These are phyloP conservation scores for Tupaia tana DNA, from an alignment of 2,113 vertebrate species.

Conservation along the genomic window DNA sequence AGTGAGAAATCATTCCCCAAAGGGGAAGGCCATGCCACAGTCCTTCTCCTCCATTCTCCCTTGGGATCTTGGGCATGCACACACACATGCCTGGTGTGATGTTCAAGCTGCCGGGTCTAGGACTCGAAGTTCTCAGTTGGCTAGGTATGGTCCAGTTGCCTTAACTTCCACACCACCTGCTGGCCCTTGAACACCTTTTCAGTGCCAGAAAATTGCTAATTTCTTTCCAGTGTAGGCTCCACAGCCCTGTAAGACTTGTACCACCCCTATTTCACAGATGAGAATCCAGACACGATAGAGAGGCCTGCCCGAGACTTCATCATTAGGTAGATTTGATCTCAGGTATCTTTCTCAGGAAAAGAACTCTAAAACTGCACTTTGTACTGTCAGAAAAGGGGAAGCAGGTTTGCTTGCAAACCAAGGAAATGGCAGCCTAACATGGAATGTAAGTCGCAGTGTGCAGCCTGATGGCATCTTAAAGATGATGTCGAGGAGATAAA, in stretches of 20 bases:
- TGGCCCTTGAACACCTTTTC: not conserved
- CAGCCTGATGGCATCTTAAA: not conserved
- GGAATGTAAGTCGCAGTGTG: not conserved
- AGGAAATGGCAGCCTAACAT: not conserved
- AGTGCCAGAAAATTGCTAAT: not conserved
- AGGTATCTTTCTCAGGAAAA: not conserved
- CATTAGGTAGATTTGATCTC: constrained; percentile 17
- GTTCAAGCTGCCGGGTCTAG: too few relatives aligned
- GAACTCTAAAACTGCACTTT: not conserved
- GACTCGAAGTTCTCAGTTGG: too few relatives aligned
- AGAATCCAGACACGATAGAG: not conserved
- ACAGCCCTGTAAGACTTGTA: not conserved
- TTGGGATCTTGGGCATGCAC: too few relatives aligned
- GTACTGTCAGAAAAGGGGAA: not conserved
- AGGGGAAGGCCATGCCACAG: too few relatives aligned
- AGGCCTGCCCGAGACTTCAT: not conserved
- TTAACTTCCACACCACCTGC: too few relatives aligned
- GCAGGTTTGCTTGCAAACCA: not conserved
- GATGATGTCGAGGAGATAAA: not conserved
- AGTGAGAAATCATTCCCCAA: too few relatives aligned
- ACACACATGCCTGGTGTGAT: too few relatives aligned
- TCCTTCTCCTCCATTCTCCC: too few relatives aligned
- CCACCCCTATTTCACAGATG: not conserved
- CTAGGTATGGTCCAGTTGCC: too few relatives aligned
- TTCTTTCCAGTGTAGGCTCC: not conserved